These are phyloP conservation scores for Colletes gigas DNA, from an alignment of 1,140 invertebrate genomes.

Conservation along the genomic window DNA sequence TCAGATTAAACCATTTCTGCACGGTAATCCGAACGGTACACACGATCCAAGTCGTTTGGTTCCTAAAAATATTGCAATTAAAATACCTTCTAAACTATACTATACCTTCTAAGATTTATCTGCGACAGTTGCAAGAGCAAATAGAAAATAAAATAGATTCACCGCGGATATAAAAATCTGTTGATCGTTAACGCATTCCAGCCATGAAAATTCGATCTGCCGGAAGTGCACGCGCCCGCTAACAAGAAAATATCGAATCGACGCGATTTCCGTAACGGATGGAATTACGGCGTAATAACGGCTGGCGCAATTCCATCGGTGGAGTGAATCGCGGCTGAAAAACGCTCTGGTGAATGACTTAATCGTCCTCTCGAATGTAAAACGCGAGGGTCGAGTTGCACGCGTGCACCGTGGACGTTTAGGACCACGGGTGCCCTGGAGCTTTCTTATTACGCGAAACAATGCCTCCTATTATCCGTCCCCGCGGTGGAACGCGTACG, in stretches of 20 bases:
- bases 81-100: no score
- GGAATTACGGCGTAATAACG: not conserved
- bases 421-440: not conserved
- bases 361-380: not conserved
- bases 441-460: conserved; percentile 13
- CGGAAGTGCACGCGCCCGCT: not conserved
- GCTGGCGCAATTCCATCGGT: not conserved
- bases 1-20: no score
- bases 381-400: no score
- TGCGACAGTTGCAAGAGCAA: no score
- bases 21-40: no score
- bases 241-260: not conserved
- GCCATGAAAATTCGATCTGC: not conserved
- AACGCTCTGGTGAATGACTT: not conserved
- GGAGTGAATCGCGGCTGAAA: not conserved
- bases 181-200: not conserved
- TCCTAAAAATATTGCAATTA: no score
- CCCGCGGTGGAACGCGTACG: not conserved
- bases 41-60: no score
- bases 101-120: no score
- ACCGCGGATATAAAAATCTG: not conserved
- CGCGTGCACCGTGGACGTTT: not conserved
- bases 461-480: conserved; percentile 7
- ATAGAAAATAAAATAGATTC: no score
- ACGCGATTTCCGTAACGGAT: not conserved